Conservation (phyloP, 1,140 invertebrate genomes). For the Mya arenaria region DNA sequence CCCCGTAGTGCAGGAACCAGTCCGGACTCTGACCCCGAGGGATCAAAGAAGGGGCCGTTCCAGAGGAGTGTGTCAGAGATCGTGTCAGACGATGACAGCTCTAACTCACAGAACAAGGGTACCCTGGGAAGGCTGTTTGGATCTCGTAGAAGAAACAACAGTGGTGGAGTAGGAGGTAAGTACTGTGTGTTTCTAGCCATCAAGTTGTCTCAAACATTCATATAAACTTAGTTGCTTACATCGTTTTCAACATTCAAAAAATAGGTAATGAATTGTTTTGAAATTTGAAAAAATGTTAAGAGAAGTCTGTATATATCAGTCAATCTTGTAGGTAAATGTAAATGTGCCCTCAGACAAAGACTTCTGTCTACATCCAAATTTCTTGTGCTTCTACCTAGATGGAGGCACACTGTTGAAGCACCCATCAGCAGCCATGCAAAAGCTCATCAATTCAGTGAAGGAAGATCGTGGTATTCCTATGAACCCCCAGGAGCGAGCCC, state of each 20-base stretch:
- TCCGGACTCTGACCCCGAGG: slow-evolving; percentile 78
- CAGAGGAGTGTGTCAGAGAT: slow-evolving; percentile 86
- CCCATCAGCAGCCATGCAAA: slow-evolving; percentile 88
- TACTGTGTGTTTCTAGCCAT: not conserved
- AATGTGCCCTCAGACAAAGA: too few species aligned
- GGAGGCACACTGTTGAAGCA: slow-evolving; percentile 90
- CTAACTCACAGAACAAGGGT: slow-evolving; percentile 63
- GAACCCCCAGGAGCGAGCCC: slow-evolving; percentile 71
- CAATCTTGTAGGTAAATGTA: too few species aligned
- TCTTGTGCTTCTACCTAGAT: too few species aligned
- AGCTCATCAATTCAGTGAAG: slow-evolving; percentile 76
- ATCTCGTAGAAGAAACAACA: slow-evolving; percentile 87
- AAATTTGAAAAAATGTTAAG: too few species aligned
- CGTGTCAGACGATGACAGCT: slow-evolving; percentile 68
- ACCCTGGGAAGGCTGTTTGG: slow-evolving; percentile 62
- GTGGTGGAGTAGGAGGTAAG: slow-evolving; percentile 86
- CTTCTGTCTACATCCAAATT: too few species aligned
- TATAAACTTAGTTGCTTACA: too few species aligned
- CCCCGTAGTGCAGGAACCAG: slow-evolving; percentile 78
- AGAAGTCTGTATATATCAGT: too few species aligned
- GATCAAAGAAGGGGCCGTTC: slow-evolving; percentile 84
- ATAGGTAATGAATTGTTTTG: too few species aligned
- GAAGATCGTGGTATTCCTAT: slow-evolving; percentile 50
- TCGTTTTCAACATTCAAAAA: too few species aligned
- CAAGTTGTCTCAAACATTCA: not conserved